Base-by-base conservation (phyloP, 2,797 vertebrate genomes). In the Hoplostethus atlanticus region DNA sequence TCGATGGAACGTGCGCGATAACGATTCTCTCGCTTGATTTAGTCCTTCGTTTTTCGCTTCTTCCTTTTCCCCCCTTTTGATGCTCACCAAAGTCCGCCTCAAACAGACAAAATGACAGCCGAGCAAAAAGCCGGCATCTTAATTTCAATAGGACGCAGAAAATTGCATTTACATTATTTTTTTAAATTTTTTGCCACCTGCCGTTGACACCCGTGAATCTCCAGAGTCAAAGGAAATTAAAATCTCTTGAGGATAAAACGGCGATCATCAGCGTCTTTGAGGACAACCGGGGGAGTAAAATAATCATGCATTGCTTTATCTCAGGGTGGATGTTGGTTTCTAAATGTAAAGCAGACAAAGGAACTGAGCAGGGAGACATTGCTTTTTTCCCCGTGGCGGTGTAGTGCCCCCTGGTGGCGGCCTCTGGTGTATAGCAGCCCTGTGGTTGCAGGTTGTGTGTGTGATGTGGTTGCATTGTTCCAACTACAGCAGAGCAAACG, bases 321-420 rank as follows among this genome's bases (percentile, higher is more conserved):
- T 81, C 50, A 30, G 47, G 73, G 74, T 61, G 71, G 79, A 21
- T 21, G 74, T 83, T 68, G 72, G 50, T 72, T 70, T 64, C 71
- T 85, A 74, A 84, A 89, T 84, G 73, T 83, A 84, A 65, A 68
- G 68, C 40, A 90, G 85, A 91, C 87, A 90, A 89, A 92, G 83
- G 71, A 76, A 71, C 16, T 8, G 13, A 53, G 60, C 7, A 44
- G 21, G 21, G 11, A 48, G 52, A 36, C 64, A 2, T 0, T 0
- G 61, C 42, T 81, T 25, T 58, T 68, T 85, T 46, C 30, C 44
- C 47, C 10, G 3, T 73, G 80, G 85, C 31, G 1, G 71, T 77
- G 52, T 17, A 91, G 62, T 90, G 89, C 73, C 90, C 85, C 86
- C 91, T 76, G 6, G 71, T 90, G 90, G 71, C 11, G 0, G 0